Evolutionary conservation across 2,797 vertebrate species (phyloP), one percentile per base, ranked within the genome.

Genomic region (Semotilus atromaculatus): DNA sequence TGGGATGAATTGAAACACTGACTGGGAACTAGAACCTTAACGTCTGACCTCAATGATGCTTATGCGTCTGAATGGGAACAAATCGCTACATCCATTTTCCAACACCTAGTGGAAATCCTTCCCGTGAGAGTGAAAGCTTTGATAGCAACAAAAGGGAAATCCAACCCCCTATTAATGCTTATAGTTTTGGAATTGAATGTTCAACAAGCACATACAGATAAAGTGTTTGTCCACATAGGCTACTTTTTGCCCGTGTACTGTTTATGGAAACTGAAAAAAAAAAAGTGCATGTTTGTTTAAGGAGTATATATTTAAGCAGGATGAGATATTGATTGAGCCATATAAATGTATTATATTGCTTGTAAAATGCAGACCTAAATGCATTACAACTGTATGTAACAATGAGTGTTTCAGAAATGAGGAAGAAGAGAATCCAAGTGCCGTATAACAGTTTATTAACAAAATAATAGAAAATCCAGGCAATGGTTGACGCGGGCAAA

Each of bases 1-100:
- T 80, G 62, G 40, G 62, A 36, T 67, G 13, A 51, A 66, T 66
- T 79, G 43, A 23, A 79, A 62, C 38, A 40, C 10, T 79, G 29
- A 66, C 77, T 66, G 11, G 34, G 40, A 48, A 19, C 43, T 7
- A 51, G 43, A 80, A 48, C 31, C 45, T 58, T 36, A 43, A 78
- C 0, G 38, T 34, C 31, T 76, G 53, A 76, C 74, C 74, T 76
- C 34, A 26, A 14, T 58, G 74, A 58, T 76, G 3, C 53, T 76
- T 53, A 23, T 76, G 13, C 18, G 74, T 76, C 14, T 76, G 34
- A 76, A 58, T 26, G 23, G 23, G 14, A 38, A 13, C 23, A 58
- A 58, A 38, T 40, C 53, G 14, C 51, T 76, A 18, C 34, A 58
- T 38, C 29, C 21, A 14, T 75, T 75, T 36, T 38, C 29, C 62